A percentile compares a stretch with the other conserved stretches of the same genome.
These are phyloP conservation scores for Cardinalis cardinalis DNA, from an alignment of 2,113 vertebrate genomes.

Conservation along the genomic window DNA sequence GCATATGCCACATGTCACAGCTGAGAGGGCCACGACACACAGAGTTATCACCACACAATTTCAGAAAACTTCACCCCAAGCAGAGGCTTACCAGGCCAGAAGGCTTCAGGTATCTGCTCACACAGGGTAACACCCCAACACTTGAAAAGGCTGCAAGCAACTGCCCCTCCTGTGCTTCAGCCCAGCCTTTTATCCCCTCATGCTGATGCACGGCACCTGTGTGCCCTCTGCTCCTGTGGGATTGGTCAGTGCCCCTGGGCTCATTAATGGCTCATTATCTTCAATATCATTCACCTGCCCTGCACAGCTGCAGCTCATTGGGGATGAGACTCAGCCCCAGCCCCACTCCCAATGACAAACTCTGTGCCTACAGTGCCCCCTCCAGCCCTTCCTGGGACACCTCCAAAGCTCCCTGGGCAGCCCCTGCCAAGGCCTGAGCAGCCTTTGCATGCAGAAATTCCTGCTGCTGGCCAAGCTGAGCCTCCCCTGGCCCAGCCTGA, in stretches of 20 bases:
- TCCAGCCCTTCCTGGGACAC: neutral
- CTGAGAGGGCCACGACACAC: fast-evolving
- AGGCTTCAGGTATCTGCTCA: neutral
- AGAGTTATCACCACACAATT: fast-evolving
- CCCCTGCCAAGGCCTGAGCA: neutral
- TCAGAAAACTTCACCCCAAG: neutral
- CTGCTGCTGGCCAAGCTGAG: too few relatives aligned
- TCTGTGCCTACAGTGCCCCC: neutral
- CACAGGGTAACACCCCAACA: fast-evolving
- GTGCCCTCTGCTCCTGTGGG: neutral
- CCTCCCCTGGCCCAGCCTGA: too few relatives aligned
- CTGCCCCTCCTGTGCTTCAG: neutral
- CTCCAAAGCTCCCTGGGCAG: neutral
- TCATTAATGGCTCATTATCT: neutral
- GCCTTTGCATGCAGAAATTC: neutral
- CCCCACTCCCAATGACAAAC: neutral
- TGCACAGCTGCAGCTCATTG: neutral
- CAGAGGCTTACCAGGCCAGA: fast-evolving
- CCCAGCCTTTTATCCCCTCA: neutral
- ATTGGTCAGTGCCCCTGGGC: neutral
- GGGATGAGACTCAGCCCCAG: neutral
- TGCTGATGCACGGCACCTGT: neutral
- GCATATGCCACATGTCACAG: too few relatives aligned
- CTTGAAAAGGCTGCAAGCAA: neutral
- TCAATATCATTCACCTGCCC: neutral